Evolutionary conservation across 2,113 vertebrate genomes (phyloP).

Genomic region (Himantopus leucocephalus): DNA sequence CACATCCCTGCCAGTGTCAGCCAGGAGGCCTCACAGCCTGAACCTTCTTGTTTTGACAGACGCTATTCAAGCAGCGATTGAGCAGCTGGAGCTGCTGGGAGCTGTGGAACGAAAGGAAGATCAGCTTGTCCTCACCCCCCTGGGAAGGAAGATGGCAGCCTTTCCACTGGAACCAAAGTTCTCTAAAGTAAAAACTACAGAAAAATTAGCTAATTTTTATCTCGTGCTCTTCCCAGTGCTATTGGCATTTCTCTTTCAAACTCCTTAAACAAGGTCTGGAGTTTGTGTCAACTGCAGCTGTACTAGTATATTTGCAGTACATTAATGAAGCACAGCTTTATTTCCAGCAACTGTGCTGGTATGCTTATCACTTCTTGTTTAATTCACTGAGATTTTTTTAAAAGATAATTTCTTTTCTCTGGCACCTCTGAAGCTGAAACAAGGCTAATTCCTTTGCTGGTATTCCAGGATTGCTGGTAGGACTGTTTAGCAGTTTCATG

Average conservation of each 20-base stretch:
- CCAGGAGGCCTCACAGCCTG: background rate
- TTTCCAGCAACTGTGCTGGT: background rate
- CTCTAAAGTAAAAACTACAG: slow-evolving; percentile 83
- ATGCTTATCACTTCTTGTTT: background rate
- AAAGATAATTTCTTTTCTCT: background rate
- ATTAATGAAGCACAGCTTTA: background rate
- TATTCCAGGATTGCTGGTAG: background rate
- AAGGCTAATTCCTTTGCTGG: background rate
- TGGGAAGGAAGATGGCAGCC: slow-evolving; percentile 94
- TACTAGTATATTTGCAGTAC: background rate
- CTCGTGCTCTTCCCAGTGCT: background rate
- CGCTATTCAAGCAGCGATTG: slow-evolving; percentile 83
- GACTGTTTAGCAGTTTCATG: background rate
- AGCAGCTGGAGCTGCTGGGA: slow-evolving; percentile 89
- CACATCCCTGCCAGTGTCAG: background rate
- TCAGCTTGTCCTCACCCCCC: slow-evolving; percentile 81
- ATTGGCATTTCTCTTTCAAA: background rate
- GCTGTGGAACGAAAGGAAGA: slow-evolving; percentile 85
- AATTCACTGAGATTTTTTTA: background rate
- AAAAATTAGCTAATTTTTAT: background rate
- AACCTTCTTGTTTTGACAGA: slow-evolving; percentile 71
- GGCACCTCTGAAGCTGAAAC: background rate
- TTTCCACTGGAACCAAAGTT: slow-evolving; percentile 94
- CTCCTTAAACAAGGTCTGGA: background rate
- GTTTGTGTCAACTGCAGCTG: background rate